These are phyloP conservation scores for Pachycephala philippinensis DNA, from an alignment of 2,113 vertebrate genomes.

Conservation along the genomic window DNA sequence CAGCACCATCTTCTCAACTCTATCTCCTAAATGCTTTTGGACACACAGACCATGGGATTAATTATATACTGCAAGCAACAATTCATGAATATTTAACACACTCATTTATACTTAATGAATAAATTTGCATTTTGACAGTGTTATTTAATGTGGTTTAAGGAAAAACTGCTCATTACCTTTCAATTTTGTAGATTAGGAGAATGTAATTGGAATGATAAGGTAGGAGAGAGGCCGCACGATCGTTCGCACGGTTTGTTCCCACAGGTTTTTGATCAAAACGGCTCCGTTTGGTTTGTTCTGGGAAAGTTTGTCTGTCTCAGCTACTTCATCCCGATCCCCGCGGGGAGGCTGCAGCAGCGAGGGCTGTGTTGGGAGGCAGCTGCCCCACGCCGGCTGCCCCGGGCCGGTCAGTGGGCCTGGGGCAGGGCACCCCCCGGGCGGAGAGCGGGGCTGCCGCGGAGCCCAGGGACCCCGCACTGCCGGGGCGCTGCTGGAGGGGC, in stretches of 20 bases:
- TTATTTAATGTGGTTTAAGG: constrained; percentile 82
- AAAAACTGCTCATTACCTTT: constrained; percentile 81
- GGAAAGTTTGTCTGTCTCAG: background rate
- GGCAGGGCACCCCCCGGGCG: fast-evolving
- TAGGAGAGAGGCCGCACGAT: constrained; percentile 43
- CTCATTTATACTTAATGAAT: constrained; percentile 86
- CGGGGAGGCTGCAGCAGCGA: no score
- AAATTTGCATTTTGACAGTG: constrained; percentile 83
- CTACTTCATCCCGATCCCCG: background rate
- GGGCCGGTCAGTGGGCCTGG: fast-evolving
- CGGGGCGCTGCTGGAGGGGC: background rate
- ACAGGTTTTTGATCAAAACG: background rate
- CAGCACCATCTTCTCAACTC: constrained; percentile 22
- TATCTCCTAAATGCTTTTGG: constrained; percentile 70
- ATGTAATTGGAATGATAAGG: constrained; percentile 76
- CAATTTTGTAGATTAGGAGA: constrained; percentile 76
- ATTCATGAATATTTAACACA: constrained; percentile 83
- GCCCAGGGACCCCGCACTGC: background rate
- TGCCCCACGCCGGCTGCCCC: fast-evolving
- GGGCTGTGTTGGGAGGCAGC: fast-evolving
- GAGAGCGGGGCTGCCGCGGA: background rate
- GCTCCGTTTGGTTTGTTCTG: background rate
- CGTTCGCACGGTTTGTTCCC: constrained; percentile 19
- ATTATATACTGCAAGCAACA: constrained; percentile 78
- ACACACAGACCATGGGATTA: constrained; percentile 78